Conservation (phyloP, 2,113 vertebrate genomes). For the Tetrax tetrax region DNA sequence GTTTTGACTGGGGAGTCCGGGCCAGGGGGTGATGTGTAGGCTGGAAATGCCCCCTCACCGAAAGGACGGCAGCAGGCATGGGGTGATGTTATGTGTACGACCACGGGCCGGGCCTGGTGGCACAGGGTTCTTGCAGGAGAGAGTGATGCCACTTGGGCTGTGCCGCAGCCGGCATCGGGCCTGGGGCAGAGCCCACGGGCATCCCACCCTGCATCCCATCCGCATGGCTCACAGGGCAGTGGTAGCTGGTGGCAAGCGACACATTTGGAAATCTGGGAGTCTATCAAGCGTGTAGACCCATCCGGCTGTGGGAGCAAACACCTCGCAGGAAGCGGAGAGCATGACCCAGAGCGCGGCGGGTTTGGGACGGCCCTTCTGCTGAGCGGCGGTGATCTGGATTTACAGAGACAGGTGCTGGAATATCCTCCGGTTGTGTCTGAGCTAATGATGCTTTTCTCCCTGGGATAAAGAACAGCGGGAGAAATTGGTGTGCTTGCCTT, state of each 20-base stretch:
- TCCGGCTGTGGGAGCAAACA: neutral
- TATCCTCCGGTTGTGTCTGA: neutral
- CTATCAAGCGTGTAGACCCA: accelerated
- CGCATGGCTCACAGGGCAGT: accelerated
- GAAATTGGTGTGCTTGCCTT: neutral
- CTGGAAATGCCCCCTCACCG: accelerated
- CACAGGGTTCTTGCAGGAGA: neutral
- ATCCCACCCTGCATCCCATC: neutral
- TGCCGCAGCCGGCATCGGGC: neutral
- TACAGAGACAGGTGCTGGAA: neutral
- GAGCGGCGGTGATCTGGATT: neutral
- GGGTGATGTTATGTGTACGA: accelerated
- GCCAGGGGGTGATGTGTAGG: accelerated
- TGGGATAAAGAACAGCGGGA: neutral
- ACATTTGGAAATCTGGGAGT: neutral
- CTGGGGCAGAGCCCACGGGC: accelerated
- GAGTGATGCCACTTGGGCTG: neutral
- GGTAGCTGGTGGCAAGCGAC: neutral
- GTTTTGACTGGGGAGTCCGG: accelerated
- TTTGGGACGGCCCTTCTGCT: neutral
- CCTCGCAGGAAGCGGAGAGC: neutral
- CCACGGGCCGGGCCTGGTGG: neutral
- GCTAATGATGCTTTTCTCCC: slow-evolving; percentile 8
- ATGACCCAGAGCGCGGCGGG: accelerated
- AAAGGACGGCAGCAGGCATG: neutral